phyloP scores from a whole-genome alignment of 2,888 invertebrate species.

The Megastigmus dorsalis region DNA sequence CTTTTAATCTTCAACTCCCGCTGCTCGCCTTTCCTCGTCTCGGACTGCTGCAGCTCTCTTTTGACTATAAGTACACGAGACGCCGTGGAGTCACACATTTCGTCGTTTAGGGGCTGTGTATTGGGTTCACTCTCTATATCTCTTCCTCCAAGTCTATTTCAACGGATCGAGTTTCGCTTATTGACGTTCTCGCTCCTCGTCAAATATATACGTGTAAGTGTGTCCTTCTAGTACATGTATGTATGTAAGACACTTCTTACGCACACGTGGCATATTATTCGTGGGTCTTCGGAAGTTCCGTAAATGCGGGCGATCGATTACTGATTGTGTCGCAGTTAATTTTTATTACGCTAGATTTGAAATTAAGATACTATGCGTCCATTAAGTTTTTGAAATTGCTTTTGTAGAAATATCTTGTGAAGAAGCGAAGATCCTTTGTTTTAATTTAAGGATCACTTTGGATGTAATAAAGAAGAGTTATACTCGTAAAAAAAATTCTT shows the following conservation, averaged over 20 bases:
- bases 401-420: too few species aligned
- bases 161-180: constrained; percentile 46
- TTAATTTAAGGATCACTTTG: too few species aligned
- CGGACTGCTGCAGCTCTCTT: too few species aligned
- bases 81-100: constrained; percentile 6
- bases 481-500: too few species aligned
- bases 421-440: too few species aligned
- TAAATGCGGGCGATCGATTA: neutral
- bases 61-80: too few species aligned
- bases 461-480: too few species aligned
- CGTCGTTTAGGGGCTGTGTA: constrained; percentile 1
- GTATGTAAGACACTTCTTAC: neutral
- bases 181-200: constrained; percentile 18
- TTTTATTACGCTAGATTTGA: neutral
- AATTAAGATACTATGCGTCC: too few species aligned
- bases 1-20: constrained; percentile 9
- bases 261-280: too few species aligned
- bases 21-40: neutral
- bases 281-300: constrained; percentile 19
- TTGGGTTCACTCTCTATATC: neutral
- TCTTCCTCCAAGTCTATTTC: constrained; percentile 19
- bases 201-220: neutral
- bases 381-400: too few species aligned
- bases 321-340: constrained; percentile 8
- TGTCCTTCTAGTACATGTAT: neutral